phyloP scores from a whole-genome alignment of 2,113 vertebrate species.

The Aythya baeri region DNA sequence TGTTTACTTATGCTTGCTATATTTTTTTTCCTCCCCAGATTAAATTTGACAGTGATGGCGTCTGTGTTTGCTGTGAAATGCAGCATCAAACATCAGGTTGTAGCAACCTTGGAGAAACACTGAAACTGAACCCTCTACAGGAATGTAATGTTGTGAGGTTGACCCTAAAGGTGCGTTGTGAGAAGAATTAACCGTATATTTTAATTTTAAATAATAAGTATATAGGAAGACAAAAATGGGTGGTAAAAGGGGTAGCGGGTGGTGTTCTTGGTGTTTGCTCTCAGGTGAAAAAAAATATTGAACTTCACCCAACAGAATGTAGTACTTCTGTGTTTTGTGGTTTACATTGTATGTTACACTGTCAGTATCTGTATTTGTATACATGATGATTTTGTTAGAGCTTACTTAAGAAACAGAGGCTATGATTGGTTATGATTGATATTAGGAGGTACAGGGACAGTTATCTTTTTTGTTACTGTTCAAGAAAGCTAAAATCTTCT shows the following conservation, averaged over 20 bases:
- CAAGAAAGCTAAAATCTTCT: neutral
- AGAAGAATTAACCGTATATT: neutral
- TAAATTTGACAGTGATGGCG: slow-evolving; percentile 93
- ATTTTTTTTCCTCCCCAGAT: slow-evolving; percentile 73
- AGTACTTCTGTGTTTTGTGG: neutral
- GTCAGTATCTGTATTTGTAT: neutral
- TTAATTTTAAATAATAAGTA: neutral
- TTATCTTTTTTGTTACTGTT: neutral
- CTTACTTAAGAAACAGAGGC: neutral
- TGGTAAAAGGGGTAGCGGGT: neutral
- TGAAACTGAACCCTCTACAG: slow-evolving; percentile 94
- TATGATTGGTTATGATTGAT: neutral
- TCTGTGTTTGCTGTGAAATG: slow-evolving; percentile 96
- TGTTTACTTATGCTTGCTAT: neutral
- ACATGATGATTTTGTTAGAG: neutral
- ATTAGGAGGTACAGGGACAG: neutral
- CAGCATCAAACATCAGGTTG: slow-evolving; percentile 93
- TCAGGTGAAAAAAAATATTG: fast-evolving
- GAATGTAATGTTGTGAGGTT: slow-evolving; percentile 92
- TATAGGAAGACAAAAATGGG: neutral
- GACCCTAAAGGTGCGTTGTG: slow-evolving; percentile 86
- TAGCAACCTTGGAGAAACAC: slow-evolving; percentile 93
- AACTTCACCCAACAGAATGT: neutral
- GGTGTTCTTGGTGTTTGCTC: neutral
- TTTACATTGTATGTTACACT: neutral